Base-by-base conservation (phyloP, 37 sponge, comb jelly and placozoan genomes). In the Cliona cf. orientalis region DNA sequence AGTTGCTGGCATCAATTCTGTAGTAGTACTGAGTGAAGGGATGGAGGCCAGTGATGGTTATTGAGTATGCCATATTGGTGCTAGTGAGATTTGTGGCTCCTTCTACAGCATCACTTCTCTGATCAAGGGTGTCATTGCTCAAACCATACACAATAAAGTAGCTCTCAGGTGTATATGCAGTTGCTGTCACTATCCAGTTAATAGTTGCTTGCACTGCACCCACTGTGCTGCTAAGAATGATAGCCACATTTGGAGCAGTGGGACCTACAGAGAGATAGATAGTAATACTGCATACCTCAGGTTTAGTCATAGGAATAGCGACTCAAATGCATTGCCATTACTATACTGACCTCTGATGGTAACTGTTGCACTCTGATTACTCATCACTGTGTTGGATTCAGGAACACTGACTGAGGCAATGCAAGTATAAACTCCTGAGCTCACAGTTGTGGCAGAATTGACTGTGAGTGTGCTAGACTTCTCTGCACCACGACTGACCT, bases 1-100 rank as follows among this genome's bases (percentile, higher is more conserved):
- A 71, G 28, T 76, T 76, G 43, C 28, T 60, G 29, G 77, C 41
- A 42, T 62, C 59, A 23, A 76, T 22, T 39, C 64, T 76, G 45
- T 61, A 76, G 37, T 76, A 60, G 77, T 76, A 76, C 12, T 3
- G 41, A 35, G 58, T 35, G 58, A 58, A 76, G 21, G 77, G 77
- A 60, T 40, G 19, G 64, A 76, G 44, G 23, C 45, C 64, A 9
- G 44, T 42, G 44, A 76, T 44, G 29, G 17, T 44, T 5, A 33
- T 11, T 42, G 72, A 71, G 29, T 44, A 43, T 2, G 29, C 29
- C 49, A 71, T 36, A 40, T 67, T 36, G 22, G 28, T 71, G 2
- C 6, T 5, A 45, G 72, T 71, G 21, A 71, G 46, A 49, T 71
- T 71, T 4, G 72, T 71, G 25, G 43, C 21, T 39, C 72, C 72